phyloP scores from a whole-genome alignment of 2,888 invertebrate species.

The Temnothorax ravouxi region DNA sequence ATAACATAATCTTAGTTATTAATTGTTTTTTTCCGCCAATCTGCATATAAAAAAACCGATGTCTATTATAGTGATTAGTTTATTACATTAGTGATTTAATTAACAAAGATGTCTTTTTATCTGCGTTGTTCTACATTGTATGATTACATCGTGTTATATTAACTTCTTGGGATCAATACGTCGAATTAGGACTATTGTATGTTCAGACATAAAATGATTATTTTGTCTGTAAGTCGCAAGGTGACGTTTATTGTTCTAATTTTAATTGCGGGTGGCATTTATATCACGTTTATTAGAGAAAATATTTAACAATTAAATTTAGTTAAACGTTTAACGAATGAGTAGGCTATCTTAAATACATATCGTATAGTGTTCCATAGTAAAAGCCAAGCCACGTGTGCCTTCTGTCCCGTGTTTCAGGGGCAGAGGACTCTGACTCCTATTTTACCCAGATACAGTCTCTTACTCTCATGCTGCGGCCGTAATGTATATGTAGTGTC shows the following conservation, averaged over 20 bases:
- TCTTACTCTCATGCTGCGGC: neutral
- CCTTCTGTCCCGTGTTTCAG: conserved; percentile 58
- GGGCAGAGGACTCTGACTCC: conserved; percentile 65
- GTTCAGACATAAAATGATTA: neutral
- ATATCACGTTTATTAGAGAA: neutral
- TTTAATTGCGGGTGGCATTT: neutral
- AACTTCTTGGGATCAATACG: neutral
- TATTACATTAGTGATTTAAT: neutral
- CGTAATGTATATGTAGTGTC: conserved; percentile 23
- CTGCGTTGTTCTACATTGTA: neutral
- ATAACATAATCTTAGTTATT: too few species aligned
- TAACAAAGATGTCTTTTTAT: neutral
- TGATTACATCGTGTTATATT: neutral
- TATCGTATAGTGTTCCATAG: conserved; percentile 56
- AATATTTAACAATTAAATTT: conserved; percentile 19
- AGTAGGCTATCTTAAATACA: conserved; percentile 1
- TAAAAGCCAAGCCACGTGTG: conserved; percentile 64
- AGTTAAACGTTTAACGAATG: neutral
- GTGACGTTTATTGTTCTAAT: neutral
- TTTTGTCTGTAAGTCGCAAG: neutral
- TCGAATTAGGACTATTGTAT: neutral
- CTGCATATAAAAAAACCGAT: too few species aligned
- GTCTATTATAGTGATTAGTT: too few species aligned
- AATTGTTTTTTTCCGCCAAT: too few species aligned
- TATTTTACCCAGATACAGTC: conserved; percentile 40